phyloP scores from a whole-genome alignment of 2,797 vertebrate genomes.

The Gallinago solitaria region DNA sequence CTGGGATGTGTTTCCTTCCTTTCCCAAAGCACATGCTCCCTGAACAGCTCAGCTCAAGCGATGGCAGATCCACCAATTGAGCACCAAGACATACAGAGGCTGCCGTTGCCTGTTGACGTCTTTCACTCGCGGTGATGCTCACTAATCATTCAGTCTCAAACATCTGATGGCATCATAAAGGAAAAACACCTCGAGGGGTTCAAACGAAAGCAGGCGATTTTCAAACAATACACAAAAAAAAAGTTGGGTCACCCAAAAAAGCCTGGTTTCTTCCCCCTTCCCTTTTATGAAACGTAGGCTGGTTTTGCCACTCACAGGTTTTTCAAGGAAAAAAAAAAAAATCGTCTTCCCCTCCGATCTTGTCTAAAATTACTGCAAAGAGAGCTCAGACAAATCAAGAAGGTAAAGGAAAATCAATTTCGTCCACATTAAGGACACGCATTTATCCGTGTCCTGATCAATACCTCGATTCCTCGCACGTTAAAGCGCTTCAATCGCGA shows the following conservation, averaged over 20 bases:
- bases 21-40: neutral
- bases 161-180: neutral
- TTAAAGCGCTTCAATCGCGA: neutral
- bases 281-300: neutral
- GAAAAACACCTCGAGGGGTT: neutral
- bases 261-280: neutral
- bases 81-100: neutral
- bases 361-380: neutral
- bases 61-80: neutral
- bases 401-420: neutral
- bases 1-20: neutral
- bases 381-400: neutral
- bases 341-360: neutral
- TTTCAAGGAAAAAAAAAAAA: accelerated
- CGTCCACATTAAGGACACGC: neutral
- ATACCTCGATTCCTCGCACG: neutral
- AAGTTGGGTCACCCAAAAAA: neutral
- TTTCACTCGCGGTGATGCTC: neutral
- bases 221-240: neutral
- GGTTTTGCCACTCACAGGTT: neutral
- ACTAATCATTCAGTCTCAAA: neutral
- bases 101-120: neutral
- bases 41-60: neutral
- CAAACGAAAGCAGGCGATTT: neutral
- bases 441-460: neutral